Evolutionary conservation across 1,140 invertebrate genomes (phyloP).

Genomic region (Pomacea maculata): DNA sequence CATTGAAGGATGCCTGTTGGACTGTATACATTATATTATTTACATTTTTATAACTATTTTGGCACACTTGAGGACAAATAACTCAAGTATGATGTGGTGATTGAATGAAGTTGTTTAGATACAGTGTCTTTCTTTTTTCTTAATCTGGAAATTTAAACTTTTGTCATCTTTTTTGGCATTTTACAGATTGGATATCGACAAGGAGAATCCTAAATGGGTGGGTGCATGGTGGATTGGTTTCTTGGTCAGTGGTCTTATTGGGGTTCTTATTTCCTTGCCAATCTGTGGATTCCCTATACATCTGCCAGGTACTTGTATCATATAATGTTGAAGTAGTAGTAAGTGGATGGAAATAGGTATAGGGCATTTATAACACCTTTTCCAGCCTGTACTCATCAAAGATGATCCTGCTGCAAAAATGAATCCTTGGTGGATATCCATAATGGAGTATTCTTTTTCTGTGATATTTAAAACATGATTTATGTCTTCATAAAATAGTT

Average conservation of each 20-base stretch:
- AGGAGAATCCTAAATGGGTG: conserved; percentile 64
- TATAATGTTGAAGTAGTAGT: too few species aligned
- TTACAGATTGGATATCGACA: conserved; percentile 45
- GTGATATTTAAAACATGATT: neutral
- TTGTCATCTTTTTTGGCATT: neutral
- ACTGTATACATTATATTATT: too few species aligned
- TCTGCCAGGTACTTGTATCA: conserved; percentile 42
- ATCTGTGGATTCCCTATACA: conserved; percentile 48
- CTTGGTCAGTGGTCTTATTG: conserved; percentile 73
- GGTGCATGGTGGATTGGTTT: conserved; percentile 74
- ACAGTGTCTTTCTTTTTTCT: too few species aligned
- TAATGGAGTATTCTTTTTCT: neutral
- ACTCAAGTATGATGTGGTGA: too few species aligned
- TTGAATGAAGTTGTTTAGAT: neutral
- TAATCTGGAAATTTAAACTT: too few species aligned
- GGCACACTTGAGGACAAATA: too few species aligned
- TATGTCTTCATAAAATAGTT: neutral
- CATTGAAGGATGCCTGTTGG: too few species aligned
- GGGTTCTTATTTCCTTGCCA: conserved; percentile 68
- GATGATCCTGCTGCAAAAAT: neutral
- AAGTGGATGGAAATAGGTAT: too few species aligned
- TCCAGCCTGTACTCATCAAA: too few species aligned
- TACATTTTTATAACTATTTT: too few species aligned
- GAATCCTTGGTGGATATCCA: neutral
- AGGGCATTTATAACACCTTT: too few species aligned